A percentile compares a stretch with the other conserved stretches of the same genome.
Evolutionary conservation across 2,888 invertebrate genomes (phyloP).

Genomic region (Microplitis manilae): DNA sequence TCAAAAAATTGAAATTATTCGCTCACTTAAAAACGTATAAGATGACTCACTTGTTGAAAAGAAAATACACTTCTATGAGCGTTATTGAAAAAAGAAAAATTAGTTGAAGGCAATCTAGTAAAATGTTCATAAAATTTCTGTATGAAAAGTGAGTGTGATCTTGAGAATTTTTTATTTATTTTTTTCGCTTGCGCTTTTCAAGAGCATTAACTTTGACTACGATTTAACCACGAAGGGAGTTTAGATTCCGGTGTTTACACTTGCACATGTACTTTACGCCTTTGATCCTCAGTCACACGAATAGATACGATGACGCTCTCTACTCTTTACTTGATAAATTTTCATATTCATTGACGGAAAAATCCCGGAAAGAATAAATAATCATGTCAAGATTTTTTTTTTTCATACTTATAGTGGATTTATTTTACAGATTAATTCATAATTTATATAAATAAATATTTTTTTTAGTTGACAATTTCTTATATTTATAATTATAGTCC

Average conservation of each 20-base stretch:
- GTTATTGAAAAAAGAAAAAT: neutral
- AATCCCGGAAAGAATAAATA: constrained; percentile 31
- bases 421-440: neutral
- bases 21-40: neutral
- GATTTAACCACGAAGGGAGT: constrained; percentile 17
- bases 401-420: neutral
- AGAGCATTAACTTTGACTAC: constrained; percentile 14
- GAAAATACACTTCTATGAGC: neutral
- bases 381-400: neutral
- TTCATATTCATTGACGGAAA: constrained; percentile 28
- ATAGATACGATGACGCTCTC: neutral
- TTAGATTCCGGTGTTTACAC: constrained; percentile 13
- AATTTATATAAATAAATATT: neutral
- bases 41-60: neutral
- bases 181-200: neutral
- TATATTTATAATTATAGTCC: too few relatives aligned
- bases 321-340: neutral
- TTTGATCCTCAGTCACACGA: constrained; percentile 7
- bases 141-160: constrained; percentile 7
- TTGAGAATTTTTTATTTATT: constrained; percentile 17
- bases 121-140: neutral
- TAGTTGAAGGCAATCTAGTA: neutral
- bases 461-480: neutral
- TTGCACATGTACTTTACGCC: constrained; percentile 9
- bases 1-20: neutral